Percentiles rank a stretch among this genome's conserved stretches.
These are phyloP conservation scores for Gandaritis pyraliata DNA, from an alignment of 2,888 invertebrate species.

Conservation along the genomic window DNA sequence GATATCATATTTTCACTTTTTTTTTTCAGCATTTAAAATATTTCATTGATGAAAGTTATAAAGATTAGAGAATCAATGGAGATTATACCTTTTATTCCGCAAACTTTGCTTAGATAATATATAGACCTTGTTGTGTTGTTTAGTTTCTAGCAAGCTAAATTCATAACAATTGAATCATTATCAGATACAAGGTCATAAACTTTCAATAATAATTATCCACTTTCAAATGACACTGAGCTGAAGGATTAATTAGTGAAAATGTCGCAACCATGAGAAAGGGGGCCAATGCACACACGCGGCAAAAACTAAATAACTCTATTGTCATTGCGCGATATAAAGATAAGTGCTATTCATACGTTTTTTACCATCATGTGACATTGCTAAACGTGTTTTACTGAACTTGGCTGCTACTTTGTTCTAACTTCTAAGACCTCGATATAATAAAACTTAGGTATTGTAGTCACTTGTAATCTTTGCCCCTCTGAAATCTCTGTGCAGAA, in stretches of 20 bases:
- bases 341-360: conserved; percentile 42
- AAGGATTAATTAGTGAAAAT: conserved; percentile 56
- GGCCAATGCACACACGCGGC: conserved; percentile 47
- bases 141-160: background rate
- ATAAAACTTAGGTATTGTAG: too few relatives aligned
- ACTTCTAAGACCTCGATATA: background rate
- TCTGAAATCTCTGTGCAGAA: too few relatives aligned
- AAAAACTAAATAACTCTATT: conserved; percentile 55
- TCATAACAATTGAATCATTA: background rate
- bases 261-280: conserved; percentile 61
- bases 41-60: background rate
- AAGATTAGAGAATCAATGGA: background rate
- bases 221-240: conserved; percentile 37
- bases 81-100: too few relatives aligned
- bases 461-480: background rate
- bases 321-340: conserved; percentile 46
- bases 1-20: too few relatives aligned
- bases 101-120: too few relatives aligned
- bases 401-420: conserved; percentile 11
- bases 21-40: background rate
- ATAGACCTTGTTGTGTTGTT: too few relatives aligned
- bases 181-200: conserved; percentile 19
- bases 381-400: conserved; percentile 25
- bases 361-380: conserved; percentile 39
- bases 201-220: conserved; percentile 23